Evolutionary conservation across 2,113 vertebrate species (phyloP), one percentile per base, ranked within the genome.

Genomic region (Stigmatopora nigra): DNA sequence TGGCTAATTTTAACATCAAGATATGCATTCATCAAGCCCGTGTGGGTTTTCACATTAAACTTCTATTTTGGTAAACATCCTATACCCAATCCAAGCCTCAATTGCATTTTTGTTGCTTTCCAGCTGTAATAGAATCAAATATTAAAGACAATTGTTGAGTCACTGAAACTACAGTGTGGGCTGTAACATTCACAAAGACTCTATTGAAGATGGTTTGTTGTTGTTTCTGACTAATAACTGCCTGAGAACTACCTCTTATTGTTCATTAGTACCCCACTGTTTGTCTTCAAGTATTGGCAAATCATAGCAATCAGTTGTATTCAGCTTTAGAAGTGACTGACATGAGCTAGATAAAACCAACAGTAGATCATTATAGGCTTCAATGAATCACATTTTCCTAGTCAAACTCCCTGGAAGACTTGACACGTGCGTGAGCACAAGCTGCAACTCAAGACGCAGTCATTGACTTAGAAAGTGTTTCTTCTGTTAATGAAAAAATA

Each of bases 291-390:
- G 58, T 82, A 75, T 81, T 73, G 81, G 69, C 73, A 84, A 78
- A 86, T 87, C 79, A 83, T 67, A 78, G 87, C 84, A 82, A 82
- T 86, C 80, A 85, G 68, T 55, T 51, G 71, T 74, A 78, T 81
- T 87, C 74, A 78, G 68, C 68, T 49, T 67, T 45, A 69, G 53
- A 63, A 35, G 68, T 72, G 78, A 86, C 78, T 88, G 84, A 85
- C 83, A 85, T 62, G 69, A 78, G 86, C 86, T 86, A 81, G 85
- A 82, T 78, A 78, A 77, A 72, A 68, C 76, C 67, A 84, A 85
- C 80, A 84, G 80, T 70, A 75, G 81, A 76, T 82, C 72, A 81
- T 84, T 83, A 86, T 83, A 78, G 81, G 71, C 68, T 76, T 65
- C 69, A 68, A 67, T 63, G 73, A 79, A 77, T 68, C 79, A 78